Conservation (phyloP, 2,113 vertebrate genomes). For the Alligator sinensis region DNA sequence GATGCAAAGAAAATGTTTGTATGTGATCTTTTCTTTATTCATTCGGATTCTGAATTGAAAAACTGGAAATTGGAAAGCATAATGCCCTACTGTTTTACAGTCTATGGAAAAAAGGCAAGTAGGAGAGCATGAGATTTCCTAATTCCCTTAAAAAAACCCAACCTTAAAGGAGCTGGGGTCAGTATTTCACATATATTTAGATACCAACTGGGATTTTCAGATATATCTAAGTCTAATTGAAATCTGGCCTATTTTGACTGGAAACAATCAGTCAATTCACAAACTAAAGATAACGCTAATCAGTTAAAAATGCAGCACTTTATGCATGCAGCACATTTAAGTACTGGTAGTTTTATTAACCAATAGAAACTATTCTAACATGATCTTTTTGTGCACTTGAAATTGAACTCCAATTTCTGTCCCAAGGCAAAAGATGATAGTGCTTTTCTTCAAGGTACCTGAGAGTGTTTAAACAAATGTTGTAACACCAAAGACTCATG, state of each 20-base stretch:
- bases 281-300: background rate
- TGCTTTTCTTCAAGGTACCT: background rate
- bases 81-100: background rate
- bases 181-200: background rate
- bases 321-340: background rate
- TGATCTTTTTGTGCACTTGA: background rate
- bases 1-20: background rate
- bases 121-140: background rate
- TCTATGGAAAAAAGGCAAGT: accelerated
- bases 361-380: background rate
- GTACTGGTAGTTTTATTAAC: background rate
- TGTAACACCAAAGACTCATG: accelerated
- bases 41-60: background rate
- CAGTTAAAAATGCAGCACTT: background rate
- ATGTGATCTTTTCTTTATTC: background rate
- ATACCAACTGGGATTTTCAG: background rate
- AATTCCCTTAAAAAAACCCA: background rate
- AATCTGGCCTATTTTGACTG: background rate
- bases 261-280: background rate
- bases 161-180: background rate
- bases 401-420: background rate
- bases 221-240: background rate
- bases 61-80: background rate
- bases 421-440: background rate
- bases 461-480: background rate